Conservation (phyloP, 2,888 invertebrate species). For the Sabatieria punctata region DNA sequence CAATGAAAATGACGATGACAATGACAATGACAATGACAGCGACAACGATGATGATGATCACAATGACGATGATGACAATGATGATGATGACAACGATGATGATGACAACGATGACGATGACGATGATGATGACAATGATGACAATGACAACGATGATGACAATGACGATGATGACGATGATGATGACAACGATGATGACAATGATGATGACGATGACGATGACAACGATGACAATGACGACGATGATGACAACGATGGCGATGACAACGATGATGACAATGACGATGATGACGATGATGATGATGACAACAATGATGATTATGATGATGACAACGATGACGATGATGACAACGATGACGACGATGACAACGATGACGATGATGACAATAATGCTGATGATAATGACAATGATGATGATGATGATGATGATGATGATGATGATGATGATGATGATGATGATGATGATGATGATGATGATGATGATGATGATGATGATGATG, state of each 20-base stretch:
- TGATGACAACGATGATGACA: not conserved
- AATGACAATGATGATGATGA: not conserved
- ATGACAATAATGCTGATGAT: too few relatives aligned
- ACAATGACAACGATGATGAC: not conserved
- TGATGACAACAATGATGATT: too few relatives aligned
- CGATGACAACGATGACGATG: not conserved
- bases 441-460: not conserved
- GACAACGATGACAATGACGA: not conserved
- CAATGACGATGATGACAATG: too few relatives aligned
- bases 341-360: slow-evolving; percentile 1
- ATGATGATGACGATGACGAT: not conserved
- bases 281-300: not conserved
- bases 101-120: not conserved
- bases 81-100: not conserved
- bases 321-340: too few relatives aligned
- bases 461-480: not conserved
- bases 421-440: not conserved
- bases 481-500: not conserved
- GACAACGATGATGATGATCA: too few relatives aligned
- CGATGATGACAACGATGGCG: not conserved
- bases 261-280: not conserved
- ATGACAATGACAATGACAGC: too few relatives aligned
- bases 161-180: not conserved
- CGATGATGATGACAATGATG: not conserved
- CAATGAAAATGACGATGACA: too few relatives aligned